Conservation (phyloP, 2,888 invertebrate genomes). For the Fabriciana adippe region DNA sequence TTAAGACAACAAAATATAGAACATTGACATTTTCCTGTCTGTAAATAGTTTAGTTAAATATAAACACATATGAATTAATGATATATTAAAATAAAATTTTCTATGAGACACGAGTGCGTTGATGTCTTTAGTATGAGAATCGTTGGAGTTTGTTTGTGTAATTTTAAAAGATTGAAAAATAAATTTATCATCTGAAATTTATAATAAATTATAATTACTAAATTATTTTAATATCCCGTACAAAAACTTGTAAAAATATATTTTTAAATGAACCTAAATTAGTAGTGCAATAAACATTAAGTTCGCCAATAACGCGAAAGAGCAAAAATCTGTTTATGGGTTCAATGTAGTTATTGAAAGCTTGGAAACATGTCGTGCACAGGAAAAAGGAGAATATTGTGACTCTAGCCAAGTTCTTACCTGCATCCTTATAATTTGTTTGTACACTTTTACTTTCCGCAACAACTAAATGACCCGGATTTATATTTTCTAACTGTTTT, state of each 20-base stretch:
- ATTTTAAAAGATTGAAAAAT: not conserved
- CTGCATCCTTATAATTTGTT: slow-evolving; percentile 59
- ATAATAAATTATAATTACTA: not conserved
- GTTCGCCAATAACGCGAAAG: not conserved
- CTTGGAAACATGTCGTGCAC: slow-evolving; percentile 44
- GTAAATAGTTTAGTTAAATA: not conserved
- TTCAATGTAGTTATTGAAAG: slow-evolving; percentile 48
- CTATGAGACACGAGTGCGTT: slow-evolving; percentile 24
- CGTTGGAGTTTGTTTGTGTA: not conserved
- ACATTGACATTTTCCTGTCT: slow-evolving; percentile 6
- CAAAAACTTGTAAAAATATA: not conserved
- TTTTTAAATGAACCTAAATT: not conserved
- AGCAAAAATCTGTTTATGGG: slow-evolving; percentile 42
- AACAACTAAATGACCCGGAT: slow-evolving; percentile 63
- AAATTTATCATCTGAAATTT: not conserved
- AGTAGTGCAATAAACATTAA: not conserved
- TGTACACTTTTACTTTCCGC: slow-evolving; percentile 69
- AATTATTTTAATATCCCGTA: too few relatives aligned
- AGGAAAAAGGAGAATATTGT: slow-evolving; percentile 35
- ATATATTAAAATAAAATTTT: not conserved
- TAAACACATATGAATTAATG: not conserved
- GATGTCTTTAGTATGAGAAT: slow-evolving; percentile 45
- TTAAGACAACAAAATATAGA: slow-evolving; percentile 4
- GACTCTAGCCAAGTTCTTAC: slow-evolving; percentile 50
- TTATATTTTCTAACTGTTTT: slow-evolving; percentile 58